Base-by-base conservation (phyloP, 2,797 vertebrate species). In the Protosalanx chinensis region DNA sequence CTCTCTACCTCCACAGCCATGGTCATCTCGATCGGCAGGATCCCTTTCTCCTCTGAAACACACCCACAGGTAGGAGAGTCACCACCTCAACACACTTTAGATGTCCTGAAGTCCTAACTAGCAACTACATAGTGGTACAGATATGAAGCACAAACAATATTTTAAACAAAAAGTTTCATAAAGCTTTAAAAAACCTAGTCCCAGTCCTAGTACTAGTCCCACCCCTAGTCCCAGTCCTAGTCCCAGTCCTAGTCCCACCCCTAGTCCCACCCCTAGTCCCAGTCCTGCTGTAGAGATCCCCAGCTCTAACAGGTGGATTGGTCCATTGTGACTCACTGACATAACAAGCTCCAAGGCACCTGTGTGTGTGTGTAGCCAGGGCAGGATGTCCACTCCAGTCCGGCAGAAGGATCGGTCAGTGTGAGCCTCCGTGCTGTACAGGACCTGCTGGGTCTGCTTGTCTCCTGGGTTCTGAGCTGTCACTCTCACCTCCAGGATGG, bases 361-460 rank as follows among this genome's bases (percentile, higher is more conserved):
- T 84, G 85, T 32, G 0, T 59, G 60, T 30, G 46, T 82, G 72
- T 88, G 84, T 74, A 85, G 91, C 93, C 92, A 92, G 16, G 92
- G 92, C 71, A 86, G 73, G 69, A 93, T 90, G 27, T 89, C 60
- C 82, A 93, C 88, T 0, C 88, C 88, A 1, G 89, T 93, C 68
- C 87, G 87, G 49, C 90, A 92, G 88, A 90, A 92, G 51, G 87
- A 90, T 32, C 91, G 91, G 82, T 93, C 91, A 0, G 91, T 93
- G 87, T 92, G 91, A 0, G 88, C 90, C 89, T 93, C 92, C 0
- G 91, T 93, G 89, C 92, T 91, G 88, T 92, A 94, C 72, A 93
- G 82, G 1, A 93, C 80, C 77, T 93, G 92, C 80, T 92, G 92
- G 3, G 86, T 83, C 77, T 85, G 77, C 32, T 81, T 83, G 5